Evolutionary conservation across 2,888 invertebrate species (phyloP), one percentile per base, ranked within the genome.

Genomic region (Xestia c-nigrum): DNA sequence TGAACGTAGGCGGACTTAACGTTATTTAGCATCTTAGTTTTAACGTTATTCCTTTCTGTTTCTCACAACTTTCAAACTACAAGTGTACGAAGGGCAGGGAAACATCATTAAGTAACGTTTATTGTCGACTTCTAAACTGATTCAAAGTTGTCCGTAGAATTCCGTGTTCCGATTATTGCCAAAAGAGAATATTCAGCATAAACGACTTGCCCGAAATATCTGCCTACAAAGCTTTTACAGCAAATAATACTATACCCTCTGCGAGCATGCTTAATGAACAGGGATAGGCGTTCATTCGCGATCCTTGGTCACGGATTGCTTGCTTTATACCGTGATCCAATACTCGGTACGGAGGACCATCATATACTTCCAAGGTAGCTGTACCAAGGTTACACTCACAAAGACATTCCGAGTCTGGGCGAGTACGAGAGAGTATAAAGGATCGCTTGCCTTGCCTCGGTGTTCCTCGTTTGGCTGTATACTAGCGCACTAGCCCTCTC

Each of bases 161-260:
- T 24, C 0, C 19, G 31, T 31, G 46, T n/a, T n/a, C 19, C 21
- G 19, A 46, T 52, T 16, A 10, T 14, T 19, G n/a, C 43, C 47
- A 66, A 50, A 55, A 16, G 55, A 50, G 43, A 67, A 73, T 55
- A 72, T 67, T 70, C 47, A 31, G 50, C 31, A 40, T 16, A 46
- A 59, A 38, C 40, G 64, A 16, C 47, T 46, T 52, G 68, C 5
- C 43, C n/a, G 40, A 61, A 74, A 66, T 61, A 61, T 74, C 40
- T 71, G 65, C 64, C 43, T 55, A 61, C 43, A 21, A 38, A 84
- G 74, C 61, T 78, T 55, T 19, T 65, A 68, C 57, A 47, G 61
- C n/a, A n/a, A n/a, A 78, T 21, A 61, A 61, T 24, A 14, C 21
- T 65, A 55, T 46, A 14, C 21, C 46, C 19, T 47, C 19, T 10